These are phyloP conservation scores for Standfussiana lucernea DNA, from an alignment of 2,888 invertebrate genomes.

Conservation along the genomic window DNA sequence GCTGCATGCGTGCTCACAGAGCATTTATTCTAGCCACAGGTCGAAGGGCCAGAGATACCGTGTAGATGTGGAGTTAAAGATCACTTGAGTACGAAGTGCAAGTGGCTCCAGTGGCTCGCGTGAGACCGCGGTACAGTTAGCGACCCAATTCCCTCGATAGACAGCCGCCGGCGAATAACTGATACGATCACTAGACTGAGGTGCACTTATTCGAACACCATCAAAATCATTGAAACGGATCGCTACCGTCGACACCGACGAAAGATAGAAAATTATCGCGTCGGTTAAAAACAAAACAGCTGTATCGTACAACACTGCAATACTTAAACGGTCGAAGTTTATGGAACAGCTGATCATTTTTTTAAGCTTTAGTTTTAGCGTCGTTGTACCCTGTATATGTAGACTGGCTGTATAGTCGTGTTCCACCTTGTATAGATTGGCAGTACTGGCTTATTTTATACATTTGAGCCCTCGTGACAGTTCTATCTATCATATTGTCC, in stretches of 20 bases:
- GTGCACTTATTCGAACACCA: constrained; percentile 6
- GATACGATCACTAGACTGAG: background rate
- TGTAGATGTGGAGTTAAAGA: background rate
- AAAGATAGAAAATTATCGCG: too few species aligned
- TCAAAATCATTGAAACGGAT: background rate
- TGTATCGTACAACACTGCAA: too few species aligned
- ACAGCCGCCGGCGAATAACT: background rate
- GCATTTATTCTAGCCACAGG: background rate
- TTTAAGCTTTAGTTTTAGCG: too few species aligned
- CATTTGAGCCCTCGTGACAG: background rate
- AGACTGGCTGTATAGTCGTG: too few species aligned
- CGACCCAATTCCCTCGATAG: constrained; percentile 1
- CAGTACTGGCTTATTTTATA: background rate
- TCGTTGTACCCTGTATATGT: too few species aligned
- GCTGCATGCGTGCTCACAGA: background rate
- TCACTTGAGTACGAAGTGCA: background rate
- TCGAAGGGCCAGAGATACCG: background rate
- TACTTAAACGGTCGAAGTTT: too few species aligned
- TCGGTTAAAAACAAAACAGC: too few species aligned
- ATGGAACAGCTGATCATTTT: too few species aligned
- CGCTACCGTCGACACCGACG: too few species aligned
- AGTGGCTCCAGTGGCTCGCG: background rate
- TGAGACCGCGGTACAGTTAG: constrained; percentile 19
- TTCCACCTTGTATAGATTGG: too few species aligned
- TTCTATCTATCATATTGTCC: background rate